These are phyloP conservation scores for Cryptops parisi DNA, from an alignment of 2,888 invertebrate genomes.

Conservation along the genomic window DNA sequence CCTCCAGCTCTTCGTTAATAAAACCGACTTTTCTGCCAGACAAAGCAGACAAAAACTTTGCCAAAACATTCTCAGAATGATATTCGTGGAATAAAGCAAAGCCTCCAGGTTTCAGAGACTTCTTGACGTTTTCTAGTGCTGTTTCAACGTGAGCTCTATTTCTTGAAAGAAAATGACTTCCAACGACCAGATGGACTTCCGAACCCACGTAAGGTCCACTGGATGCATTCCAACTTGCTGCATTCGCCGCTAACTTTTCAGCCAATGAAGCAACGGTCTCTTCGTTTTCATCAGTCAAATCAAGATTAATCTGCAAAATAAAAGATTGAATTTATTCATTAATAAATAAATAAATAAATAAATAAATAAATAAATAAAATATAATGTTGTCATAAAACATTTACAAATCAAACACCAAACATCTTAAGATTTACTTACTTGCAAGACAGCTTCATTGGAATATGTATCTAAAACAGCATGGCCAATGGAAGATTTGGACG, in stretches of 20 bases:
- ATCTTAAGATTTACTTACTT: no score
- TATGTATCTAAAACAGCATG: constrained; percentile 2
- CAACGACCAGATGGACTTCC: constrained; percentile 48
- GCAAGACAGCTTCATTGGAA: not conserved
- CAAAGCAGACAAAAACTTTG: constrained; percentile 21
- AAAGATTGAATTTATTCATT: no score
- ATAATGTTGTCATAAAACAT: no score
- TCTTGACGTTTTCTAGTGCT: constrained; percentile 19
- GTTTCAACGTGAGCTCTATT: constrained; percentile 29
- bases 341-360: no score
- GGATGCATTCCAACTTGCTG: constrained; percentile 46
- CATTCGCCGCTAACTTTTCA: constrained; percentile 46
- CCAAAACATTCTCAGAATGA: constrained; percentile 20
- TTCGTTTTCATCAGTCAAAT: no score
- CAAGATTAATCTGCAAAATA: no score
- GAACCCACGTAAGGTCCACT: constrained; percentile 40
- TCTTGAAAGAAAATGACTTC: constrained; percentile 43
- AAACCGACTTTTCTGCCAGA: constrained; percentile 14
- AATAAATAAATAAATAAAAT: no score
- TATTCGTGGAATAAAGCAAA: constrained; percentile 42
- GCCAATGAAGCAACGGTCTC: constrained; percentile 26
- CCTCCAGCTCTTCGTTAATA: constrained; percentile 17
- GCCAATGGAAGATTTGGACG: not conserved
- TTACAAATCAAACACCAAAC: no score
- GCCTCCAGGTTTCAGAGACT: constrained; percentile 49